Evolutionary conservation across 1,140 invertebrate species (phyloP).

Genomic region (Pteromalus puparum): DNA sequence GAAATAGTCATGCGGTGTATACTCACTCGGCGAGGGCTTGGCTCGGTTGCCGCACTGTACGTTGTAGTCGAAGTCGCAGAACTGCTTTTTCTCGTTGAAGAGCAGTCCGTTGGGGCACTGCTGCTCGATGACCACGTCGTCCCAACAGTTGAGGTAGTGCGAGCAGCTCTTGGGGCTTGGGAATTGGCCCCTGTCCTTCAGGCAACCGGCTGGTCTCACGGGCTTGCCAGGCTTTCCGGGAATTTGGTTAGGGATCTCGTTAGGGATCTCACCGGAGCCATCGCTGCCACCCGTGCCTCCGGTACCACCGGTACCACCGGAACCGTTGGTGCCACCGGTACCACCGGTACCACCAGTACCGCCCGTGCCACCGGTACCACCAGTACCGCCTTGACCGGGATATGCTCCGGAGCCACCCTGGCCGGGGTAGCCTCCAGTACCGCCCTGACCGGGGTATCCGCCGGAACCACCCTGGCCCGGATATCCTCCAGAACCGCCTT

Average conservation of each 20-base stretch:
- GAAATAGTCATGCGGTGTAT: not conserved
- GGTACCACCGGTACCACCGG: not conserved
- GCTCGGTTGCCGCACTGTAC: slow-evolving; percentile 79
- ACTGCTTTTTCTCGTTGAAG: slow-evolving; percentile 77
- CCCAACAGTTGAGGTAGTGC: slow-evolving; percentile 84
- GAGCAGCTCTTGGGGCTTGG: slow-evolving; percentile 78
- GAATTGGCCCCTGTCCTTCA: slow-evolving; percentile 76
- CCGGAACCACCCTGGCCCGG: not conserved
- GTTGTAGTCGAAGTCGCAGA: slow-evolving; percentile 80
- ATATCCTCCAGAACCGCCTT: slow-evolving; percentile 21
- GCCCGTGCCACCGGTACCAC: not conserved
- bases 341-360: slow-evolving; percentile 18
- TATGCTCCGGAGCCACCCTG: slow-evolving; percentile 23
- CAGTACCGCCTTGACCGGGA: slow-evolving; percentile 3
- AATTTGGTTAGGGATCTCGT: slow-evolving; percentile 46
- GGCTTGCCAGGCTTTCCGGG: slow-evolving; percentile 49
- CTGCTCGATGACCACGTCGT: slow-evolving; percentile 80
- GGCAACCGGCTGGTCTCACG: slow-evolving; percentile 61
- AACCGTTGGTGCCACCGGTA: not conserved
- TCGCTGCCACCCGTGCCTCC: not conserved
- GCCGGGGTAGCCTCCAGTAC: slow-evolving; percentile 16
- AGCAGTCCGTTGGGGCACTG: slow-evolving; percentile 79
- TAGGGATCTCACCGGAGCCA: not conserved
- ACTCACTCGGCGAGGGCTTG: slow-evolving; percentile 67
- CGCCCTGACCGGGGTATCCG: slow-evolving; percentile 30